Base-by-base conservation (phyloP, 2,797 vertebrate species). In the Numenius phaeopus region DNA sequence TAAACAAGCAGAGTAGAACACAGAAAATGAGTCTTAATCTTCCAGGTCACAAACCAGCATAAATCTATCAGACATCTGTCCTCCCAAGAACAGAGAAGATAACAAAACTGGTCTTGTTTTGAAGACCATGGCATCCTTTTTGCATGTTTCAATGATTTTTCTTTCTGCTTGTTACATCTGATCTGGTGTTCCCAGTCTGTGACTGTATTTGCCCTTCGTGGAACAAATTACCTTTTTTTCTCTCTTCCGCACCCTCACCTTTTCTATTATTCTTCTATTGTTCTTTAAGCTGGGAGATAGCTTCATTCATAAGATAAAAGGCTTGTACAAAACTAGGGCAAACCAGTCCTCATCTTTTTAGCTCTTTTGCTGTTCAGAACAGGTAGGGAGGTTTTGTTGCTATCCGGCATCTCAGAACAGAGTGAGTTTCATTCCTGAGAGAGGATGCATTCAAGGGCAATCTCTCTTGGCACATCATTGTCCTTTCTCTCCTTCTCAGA, bases 251-350 rank as follows among this genome's bases (percentile, higher is more conserved):
- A 52, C 16, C n/a, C 67, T 81, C 9, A 0, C 16, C 16, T 78
- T 83, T 89, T 84, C 30, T 2, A 2, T 92, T 67, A 32, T 81
- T 81, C 22, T 87, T 78, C 54, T 5, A 4, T 17, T 61, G 22
- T 49, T 87, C 46, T 84, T 84, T 42, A 82, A 50, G 40, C 70
- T 69, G 39, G 23, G 50, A 76, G 32, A 72, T 24, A 29, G 18
- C 46, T 93, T 92, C 55, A 82, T 76, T 90, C 66, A 24, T 58
- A 76, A 59, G 24, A 72, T 65, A 57, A 94, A 89, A 84, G 29
- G 14, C 46, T 34, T 50, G 20, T 49, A 34, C 26, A 75, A 75
- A 95, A 81, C 44, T 78, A 67, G 77, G 57, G 49, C 83, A 94
- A 87, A 71, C n/a, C 58, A 57, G 1, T 14, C 2, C 61, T 92